Evolutionary conservation across 2,888 invertebrate species (phyloP), one percentile per base, ranked within the genome.

Genomic region (Silvanus unidentatus): DNA sequence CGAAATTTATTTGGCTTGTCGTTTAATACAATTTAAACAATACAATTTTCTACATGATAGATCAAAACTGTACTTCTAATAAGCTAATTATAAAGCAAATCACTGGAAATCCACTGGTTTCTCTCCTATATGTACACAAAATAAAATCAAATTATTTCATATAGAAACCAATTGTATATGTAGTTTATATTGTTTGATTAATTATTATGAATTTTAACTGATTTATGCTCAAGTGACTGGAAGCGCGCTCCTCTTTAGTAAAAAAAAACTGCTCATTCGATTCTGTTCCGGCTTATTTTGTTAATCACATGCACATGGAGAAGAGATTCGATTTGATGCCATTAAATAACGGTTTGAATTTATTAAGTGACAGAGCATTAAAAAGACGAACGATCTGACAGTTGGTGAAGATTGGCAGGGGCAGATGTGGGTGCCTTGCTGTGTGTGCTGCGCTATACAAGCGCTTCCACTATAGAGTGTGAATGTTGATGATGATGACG

Each of bases 351-450:
- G 44, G 47, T 44, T 22, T 22, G 22, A 22, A 22, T 22, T 22
- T 22, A 22, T 22, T 5, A 22, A 22, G 22, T 22, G 22, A 22
- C 22, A 22, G 22, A 22, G 22, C 60, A 63, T 65, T 63, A 63
- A 64, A 63, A 63, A 65, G 65, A 64, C 61, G 61, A 60, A 65
- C 61, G 63, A 59, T 62, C 63, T 59, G 65, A 60, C 64, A 63
- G 61, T 63, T 64, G 64, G 60, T 63, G 42, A 34, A 36, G 44
- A 43, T 29, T 42, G 49, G 34, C 49, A 34, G 42, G 36, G 41
- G 45, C 42, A 43, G 30, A 16, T 53, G 42, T 29, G 40, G 43
- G 32, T n/a, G n/a, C n/a, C n/a, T n/a, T n/a, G n/a, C n/a, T 12
- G 32, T 32, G 32, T 5, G 32, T 32, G 32, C 32, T 32, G 3